Conservation (phyloP, 2,113 vertebrate genomes). For the Synchiropus splendidus region DNA sequence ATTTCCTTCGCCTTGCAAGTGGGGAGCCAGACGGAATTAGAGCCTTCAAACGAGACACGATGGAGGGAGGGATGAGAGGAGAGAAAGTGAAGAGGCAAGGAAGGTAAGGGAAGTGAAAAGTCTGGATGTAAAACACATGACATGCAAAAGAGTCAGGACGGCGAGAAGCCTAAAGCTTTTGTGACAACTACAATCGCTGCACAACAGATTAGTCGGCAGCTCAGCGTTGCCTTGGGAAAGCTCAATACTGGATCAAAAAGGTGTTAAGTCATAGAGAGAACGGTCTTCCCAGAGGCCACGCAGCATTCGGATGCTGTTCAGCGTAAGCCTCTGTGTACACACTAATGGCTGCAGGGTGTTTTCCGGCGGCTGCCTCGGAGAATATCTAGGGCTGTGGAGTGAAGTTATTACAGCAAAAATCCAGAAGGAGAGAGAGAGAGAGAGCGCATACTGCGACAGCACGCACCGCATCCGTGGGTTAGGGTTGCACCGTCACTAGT, state of each 20-base stretch:
- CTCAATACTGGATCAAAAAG: conserved; percentile 32
- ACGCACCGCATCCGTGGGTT: too few relatives aligned
- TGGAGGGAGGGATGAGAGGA: conserved; percentile 21
- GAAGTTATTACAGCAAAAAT: too few relatives aligned
- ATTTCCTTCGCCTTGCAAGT: conserved; percentile 34
- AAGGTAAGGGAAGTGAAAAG: conserved; percentile 4
- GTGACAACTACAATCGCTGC: conserved; percentile 17
- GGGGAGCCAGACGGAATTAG: conserved; percentile 33
- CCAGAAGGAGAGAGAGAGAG: too few relatives aligned
- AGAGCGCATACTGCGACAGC: too few relatives aligned
- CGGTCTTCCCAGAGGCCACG: conserved; percentile 23
- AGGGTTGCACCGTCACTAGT: too few relatives aligned
- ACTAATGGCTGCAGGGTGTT: not conserved
- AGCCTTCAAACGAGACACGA: conserved; percentile 39
- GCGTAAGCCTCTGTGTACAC: conserved; percentile 1
- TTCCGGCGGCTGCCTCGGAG: not conserved
- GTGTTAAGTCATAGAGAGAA: conserved; percentile 11
- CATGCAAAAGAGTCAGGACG: conserved; percentile 5
- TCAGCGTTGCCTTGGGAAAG: conserved; percentile 19
- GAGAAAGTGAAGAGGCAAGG: not conserved
- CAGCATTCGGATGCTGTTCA: conserved; percentile 4
- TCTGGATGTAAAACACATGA: conserved; percentile 3
- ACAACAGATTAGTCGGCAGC: conserved; percentile 25
- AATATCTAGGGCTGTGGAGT: too few relatives aligned
- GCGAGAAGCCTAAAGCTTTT: conserved; percentile 18